Evolutionary conservation across 2,113 vertebrate species (phyloP), one percentile per base, ranked within the genome.

Genomic region (Triplophysa dalaica): DNA sequence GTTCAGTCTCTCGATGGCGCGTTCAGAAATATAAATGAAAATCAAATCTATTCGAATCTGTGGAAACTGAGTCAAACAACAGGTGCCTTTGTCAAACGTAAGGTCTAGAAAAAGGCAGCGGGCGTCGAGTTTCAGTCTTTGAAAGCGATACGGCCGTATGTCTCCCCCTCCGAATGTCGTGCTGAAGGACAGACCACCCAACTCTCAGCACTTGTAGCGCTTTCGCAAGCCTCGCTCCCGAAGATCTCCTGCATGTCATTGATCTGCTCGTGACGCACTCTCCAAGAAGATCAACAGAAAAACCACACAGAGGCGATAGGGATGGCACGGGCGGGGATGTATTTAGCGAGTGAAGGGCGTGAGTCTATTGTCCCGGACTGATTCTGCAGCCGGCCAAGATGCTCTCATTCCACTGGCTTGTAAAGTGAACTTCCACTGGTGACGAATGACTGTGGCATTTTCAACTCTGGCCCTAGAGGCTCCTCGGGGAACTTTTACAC

Each of bases 111-210:
- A 90, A 86, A 85, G 85, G 83, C 80, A 77, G 26, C 14, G n/a
- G 84, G 90, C 89, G 87, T 93, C 84, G 86, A 80, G 86, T 92
- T 92, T 92, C 90, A 91, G 84, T 84, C 92, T 94, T 94, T 93
- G 92, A 94, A 94, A 93, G 78, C 87, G 92, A 94, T 93, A 91
- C 63, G 89, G 70, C 87, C 50, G 21, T 61, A n/a, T 26, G 56
- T 77, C 79, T 78, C 80, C 67, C 43, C 76, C 38, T 90, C 90
- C 86, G 89, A 91, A 92, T 92, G 90, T 92, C 87, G 89, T 86
- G 92, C 87, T 94, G 93, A 94, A 84, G 89, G 91, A 94, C 87
- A 88, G 92, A 93, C 93, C 92, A 93, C 93, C 93, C 93, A 92
- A 92, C 89, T 92, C 85, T 88, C 84, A 38, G 87, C 86, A 86